Conservation (phyloP, 2,113 vertebrate genomes). For the Triplophysa tibetana region DNA sequence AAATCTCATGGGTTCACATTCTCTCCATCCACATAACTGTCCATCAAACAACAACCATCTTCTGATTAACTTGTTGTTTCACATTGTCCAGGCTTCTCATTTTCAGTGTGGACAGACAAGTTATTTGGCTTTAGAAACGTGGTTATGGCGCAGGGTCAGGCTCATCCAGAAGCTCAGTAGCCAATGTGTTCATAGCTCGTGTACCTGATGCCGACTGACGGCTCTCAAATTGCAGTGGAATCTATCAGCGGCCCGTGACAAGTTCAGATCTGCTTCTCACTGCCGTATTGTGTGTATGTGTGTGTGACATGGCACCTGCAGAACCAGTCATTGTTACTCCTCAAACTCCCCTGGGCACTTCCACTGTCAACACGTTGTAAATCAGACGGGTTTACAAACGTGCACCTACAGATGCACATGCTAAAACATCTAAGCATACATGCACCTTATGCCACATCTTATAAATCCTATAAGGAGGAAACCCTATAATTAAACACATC, state of each 20-base stretch:
- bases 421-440: neutral
- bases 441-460: neutral
- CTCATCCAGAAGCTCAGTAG: neutral
- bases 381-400: conserved; percentile 22
- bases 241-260: conserved; percentile 47
- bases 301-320: conserved; percentile 22
- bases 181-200: neutral
- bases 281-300: conserved; percentile 38
- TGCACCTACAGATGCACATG: neutral
- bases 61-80: too few relatives aligned
- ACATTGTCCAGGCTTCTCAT: too few relatives aligned
- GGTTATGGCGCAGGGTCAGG: neutral
- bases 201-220: conserved; percentile 45
- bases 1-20: too few relatives aligned
- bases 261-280: conserved; percentile 42
- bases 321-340: conserved; percentile 29
- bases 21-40: too few relatives aligned
- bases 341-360: conserved; percentile 25
- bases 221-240: conserved; percentile 51
- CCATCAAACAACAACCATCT: too few relatives aligned
- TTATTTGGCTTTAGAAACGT: neutral
- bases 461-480: neutral
- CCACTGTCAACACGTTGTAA: conserved; percentile 37
- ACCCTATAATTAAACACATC: conserved; percentile 5
- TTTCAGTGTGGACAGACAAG: too few relatives aligned